Evolutionary conservation across 2,797 vertebrate genomes (phyloP).

Genomic region (Melanotaenia parkinsoni): DNA sequence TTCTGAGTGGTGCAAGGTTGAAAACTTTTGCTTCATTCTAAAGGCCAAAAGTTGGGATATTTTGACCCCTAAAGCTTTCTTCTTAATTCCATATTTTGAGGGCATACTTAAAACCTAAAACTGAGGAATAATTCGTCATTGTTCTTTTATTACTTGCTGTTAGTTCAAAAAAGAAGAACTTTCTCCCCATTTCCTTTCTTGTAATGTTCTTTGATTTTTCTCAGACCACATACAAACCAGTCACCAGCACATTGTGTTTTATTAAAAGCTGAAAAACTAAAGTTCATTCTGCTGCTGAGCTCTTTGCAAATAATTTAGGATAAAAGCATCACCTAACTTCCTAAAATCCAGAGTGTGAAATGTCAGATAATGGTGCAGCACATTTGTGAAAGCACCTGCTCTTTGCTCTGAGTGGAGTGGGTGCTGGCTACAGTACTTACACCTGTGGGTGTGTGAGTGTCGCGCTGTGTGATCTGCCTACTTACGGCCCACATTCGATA

Average conservation of each 20-base stretch:
- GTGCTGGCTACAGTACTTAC: conserved; percentile 21
- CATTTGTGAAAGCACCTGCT: conserved; percentile 36
- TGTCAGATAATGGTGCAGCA: conserved; percentile 47
- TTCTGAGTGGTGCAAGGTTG: background rate
- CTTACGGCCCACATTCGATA: conserved; percentile 83
- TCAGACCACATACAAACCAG: background rate
- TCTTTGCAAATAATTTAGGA: conserved; percentile 20
- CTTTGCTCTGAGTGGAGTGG: conserved; percentile 36
- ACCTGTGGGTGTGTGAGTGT: conserved; percentile 16
- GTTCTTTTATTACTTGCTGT: background rate
- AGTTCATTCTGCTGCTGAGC: conserved; percentile 33
- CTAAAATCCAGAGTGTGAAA: conserved; percentile 45
- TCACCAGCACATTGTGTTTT: conserved; percentile 7
- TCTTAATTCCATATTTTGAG: background rate
- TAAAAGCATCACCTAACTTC: conserved; percentile 54
- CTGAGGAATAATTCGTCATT: background rate
- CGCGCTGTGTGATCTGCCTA: conserved; percentile 20
- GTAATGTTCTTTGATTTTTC: background rate
- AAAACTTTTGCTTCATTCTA: background rate
- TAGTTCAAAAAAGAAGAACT: background rate
- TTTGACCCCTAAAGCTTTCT: background rate
- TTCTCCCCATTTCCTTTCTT: background rate
- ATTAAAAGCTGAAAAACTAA: conserved; percentile 14
- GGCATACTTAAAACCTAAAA: background rate
- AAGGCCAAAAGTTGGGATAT: background rate